These are phyloP conservation scores for Noctua fimbriata DNA, from an alignment of 2,888 invertebrate species.

Conservation along the genomic window DNA sequence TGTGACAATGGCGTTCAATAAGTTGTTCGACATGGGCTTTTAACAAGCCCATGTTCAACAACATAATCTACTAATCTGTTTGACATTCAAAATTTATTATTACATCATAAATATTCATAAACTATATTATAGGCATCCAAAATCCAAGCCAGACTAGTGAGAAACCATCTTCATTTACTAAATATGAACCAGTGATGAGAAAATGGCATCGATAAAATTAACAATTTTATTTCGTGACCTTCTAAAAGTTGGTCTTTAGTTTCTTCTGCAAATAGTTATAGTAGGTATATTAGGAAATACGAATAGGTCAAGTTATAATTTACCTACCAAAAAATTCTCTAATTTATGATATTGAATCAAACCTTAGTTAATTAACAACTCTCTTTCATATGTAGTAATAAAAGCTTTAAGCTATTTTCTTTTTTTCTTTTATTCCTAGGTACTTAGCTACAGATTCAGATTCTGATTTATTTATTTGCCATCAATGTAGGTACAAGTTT, in stretches of 20 bases:
- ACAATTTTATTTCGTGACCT: neutral
- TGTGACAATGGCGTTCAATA: no score
- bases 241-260: neutral
- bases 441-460: no score
- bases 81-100: neutral
- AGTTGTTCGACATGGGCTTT: no score
- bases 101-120: neutral
- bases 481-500: no score
- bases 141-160: constrained; percentile 43
- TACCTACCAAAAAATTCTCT: no score
- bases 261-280: neutral
- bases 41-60: neutral
- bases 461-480: no score
- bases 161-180: constrained; percentile 64
- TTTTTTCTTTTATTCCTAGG: neutral
- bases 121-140: neutral
- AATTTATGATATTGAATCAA: neutral
- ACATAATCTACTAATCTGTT: neutral
- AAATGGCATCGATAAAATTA: constrained; percentile 35
- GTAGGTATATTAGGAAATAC: neutral
- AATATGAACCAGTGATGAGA: constrained; percentile 60
- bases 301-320: neutral
- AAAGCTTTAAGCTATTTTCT: no score
- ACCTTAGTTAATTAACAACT: no score
- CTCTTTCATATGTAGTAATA: neutral